phyloP scores from a whole-genome alignment of 1,140 invertebrate species.

The Drosophila parvula region DNA sequence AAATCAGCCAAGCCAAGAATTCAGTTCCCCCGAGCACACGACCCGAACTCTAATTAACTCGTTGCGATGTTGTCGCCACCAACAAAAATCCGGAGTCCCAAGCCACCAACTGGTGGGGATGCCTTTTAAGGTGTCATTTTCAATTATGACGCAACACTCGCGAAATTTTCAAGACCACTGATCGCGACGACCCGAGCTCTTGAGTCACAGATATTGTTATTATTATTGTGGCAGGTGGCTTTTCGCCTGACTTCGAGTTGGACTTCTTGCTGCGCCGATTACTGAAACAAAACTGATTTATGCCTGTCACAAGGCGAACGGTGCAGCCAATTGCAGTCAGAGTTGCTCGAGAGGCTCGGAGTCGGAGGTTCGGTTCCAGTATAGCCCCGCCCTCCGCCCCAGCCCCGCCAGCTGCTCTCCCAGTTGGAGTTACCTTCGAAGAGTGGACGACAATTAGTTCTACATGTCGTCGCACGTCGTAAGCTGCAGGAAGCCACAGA shows the following conservation, averaged over 20 bases:
- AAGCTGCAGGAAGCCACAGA: slow-evolving; percentile 79
- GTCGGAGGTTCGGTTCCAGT: slow-evolving; percentile 39
- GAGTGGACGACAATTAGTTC: slow-evolving; percentile 83
- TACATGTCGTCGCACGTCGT: slow-evolving; percentile 83
- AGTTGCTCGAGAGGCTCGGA: slow-evolving; percentile 11
- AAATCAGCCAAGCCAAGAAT: slow-evolving; percentile 36
- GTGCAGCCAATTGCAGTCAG: slow-evolving; percentile 57
- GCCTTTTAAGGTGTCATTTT: slow-evolving; percentile 64
- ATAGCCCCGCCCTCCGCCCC: not conserved
- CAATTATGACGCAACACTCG: slow-evolving; percentile 72
- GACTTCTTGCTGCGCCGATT: slow-evolving; percentile 80
- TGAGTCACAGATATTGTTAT: slow-evolving; percentile 7
- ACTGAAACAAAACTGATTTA: slow-evolving; percentile 82
- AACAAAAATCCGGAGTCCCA: slow-evolving; percentile 27
- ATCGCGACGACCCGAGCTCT: slow-evolving; percentile 1
- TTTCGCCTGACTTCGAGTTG: slow-evolving; percentile 40
- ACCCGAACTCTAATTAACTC: slow-evolving; percentile 71
- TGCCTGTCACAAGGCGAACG: slow-evolving; percentile 76
- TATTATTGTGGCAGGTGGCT: slow-evolving; percentile 19
- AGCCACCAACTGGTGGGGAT: slow-evolving; percentile 7
- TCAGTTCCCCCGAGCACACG: slow-evolving; percentile 50
- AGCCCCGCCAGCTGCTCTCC: not conserved
- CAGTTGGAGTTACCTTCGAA: slow-evolving; percentile 14
- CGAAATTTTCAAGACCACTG: slow-evolving; percentile 48
- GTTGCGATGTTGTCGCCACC: slow-evolving; percentile 40